Evolutionary conservation across 1,140 invertebrate species (phyloP).

Genomic region (Sycophila sp.): DNA sequence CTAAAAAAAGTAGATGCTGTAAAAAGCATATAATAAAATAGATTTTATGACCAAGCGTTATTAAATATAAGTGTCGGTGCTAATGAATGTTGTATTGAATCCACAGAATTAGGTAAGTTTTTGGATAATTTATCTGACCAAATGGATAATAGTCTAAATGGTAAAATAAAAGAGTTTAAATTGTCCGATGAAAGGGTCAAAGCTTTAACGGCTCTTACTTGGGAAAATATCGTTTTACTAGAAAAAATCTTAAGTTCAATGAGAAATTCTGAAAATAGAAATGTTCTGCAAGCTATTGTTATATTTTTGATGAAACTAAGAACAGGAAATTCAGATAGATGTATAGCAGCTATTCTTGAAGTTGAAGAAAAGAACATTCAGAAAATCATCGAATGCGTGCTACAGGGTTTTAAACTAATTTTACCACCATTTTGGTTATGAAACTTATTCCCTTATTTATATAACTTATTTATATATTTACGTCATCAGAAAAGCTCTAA

Average conservation of each 20-base stretch:
- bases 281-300: conserved; percentile 40
- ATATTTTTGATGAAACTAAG: conserved; percentile 50
- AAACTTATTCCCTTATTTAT: conserved; percentile 38
- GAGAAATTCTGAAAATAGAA: conserved; percentile 36
- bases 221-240: conserved; percentile 43
- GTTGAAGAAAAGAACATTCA: conserved; percentile 15
- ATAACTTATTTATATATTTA: conserved; percentile 41
- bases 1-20: too few relatives aligned
- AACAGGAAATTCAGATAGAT: conserved; percentile 46
- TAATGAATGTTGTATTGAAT: conserved; percentile 19
- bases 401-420: conserved; percentile 47
- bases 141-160: conserved; percentile 24
- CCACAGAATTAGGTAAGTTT: conserved; percentile 26
- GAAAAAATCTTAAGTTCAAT: conserved; percentile 39
- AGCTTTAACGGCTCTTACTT: conserved; percentile 43
- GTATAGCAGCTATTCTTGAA: conserved; percentile 42
- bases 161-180: conserved; percentile 37
- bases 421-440: conserved; percentile 47
- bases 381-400: conserved; percentile 40
- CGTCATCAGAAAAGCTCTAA: neutral
- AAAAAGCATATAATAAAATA: too few relatives aligned
- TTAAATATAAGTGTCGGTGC: conserved; percentile 10
- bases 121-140: conserved; percentile 18
- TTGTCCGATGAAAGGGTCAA: conserved; percentile 42
- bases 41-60: conserved; percentile 36